Conservation (phyloP, 2,113 vertebrate species). For the Anarrhichthys ocellatus region DNA sequence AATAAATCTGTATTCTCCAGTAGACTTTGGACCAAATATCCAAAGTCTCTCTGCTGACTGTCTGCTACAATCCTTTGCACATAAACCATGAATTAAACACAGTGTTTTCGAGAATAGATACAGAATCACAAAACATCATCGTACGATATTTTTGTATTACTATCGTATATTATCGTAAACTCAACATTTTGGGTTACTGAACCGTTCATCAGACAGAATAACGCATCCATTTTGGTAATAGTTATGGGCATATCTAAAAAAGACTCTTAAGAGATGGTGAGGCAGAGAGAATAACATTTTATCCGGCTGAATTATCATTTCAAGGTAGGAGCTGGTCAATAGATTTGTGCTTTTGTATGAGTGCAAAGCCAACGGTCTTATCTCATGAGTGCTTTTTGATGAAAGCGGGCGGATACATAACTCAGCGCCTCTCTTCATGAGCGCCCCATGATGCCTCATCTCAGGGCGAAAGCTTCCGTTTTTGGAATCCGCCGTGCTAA, state of each 20-base stretch:
- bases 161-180: not conserved
- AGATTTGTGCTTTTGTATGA: not conserved
- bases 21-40: too few species aligned
- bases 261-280: not conserved
- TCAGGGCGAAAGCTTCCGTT: constrained; percentile 23
- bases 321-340: constrained; percentile 38
- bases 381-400: constrained; percentile 48
- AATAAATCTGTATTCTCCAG: too few species aligned
- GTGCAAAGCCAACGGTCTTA: constrained; percentile 27
- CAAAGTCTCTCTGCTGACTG: too few species aligned
- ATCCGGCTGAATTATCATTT: constrained; percentile 29
- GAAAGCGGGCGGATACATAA: constrained; percentile 36
- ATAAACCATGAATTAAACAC: not conserved
- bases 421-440: constrained; percentile 15
- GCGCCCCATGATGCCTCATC: constrained; percentile 32
- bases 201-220: not conserved
- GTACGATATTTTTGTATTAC: too few species aligned
- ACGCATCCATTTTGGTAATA: not conserved
- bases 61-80: too few species aligned
- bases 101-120: too few species aligned
- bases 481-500: constrained; percentile 37
- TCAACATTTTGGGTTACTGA: not conserved
- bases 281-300: constrained; percentile 23
- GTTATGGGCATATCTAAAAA: not conserved
- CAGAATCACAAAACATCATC: too few species aligned